A percentile compares a stretch with the other conserved stretches of the same genome.
Evolutionary conservation across 2,888 invertebrate genomes (phyloP).

Genomic region (Ptychoptera contaminata): DNA sequence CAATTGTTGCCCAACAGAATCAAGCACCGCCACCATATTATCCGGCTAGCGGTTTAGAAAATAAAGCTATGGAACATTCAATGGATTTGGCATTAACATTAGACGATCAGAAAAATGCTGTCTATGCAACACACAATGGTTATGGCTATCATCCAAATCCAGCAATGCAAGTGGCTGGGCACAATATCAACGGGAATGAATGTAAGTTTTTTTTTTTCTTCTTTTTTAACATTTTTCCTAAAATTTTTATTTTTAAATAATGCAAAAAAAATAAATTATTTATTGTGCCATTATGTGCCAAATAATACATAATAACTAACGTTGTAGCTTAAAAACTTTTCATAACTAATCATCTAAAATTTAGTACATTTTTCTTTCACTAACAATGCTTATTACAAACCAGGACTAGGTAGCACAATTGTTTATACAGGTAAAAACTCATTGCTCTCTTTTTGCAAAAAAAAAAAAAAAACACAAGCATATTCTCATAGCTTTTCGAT

Average conservation of each 20-base stretch:
- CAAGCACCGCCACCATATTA: constrained; percentile 82
- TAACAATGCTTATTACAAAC: constrained; percentile 8
- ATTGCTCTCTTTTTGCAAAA: background rate
- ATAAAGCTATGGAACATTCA: constrained; percentile 80
- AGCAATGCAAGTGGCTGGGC: constrained; percentile 44
- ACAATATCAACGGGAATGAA: constrained; percentile 60
- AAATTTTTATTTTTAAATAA: background rate
- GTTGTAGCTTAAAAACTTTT: background rate
- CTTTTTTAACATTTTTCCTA: background rate
- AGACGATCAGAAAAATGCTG: constrained; percentile 73
- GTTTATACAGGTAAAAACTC: constrained; percentile 14
- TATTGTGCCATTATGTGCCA: too few species aligned
- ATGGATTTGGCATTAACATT: constrained; percentile 68
- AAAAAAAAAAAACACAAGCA: too few species aligned
- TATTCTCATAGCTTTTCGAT: too few species aligned
- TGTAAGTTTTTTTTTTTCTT: constrained; percentile 40
- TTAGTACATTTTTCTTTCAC: constrained; percentile 6
- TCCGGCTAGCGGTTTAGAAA: constrained; percentile 76
- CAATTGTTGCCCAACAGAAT: constrained; percentile 71
- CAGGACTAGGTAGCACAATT: constrained; percentile 14
- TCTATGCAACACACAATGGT: constrained; percentile 70
- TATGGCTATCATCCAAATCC: constrained; percentile 71
- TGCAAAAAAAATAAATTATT: background rate
- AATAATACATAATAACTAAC: background rate
- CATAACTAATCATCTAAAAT: background rate